Percentiles rank a stretch among this genome's conserved stretches.
Evolutionary conservation across 1,140 invertebrate species (phyloP).

Genomic region (Acyrthosiphon pisum): DNA sequence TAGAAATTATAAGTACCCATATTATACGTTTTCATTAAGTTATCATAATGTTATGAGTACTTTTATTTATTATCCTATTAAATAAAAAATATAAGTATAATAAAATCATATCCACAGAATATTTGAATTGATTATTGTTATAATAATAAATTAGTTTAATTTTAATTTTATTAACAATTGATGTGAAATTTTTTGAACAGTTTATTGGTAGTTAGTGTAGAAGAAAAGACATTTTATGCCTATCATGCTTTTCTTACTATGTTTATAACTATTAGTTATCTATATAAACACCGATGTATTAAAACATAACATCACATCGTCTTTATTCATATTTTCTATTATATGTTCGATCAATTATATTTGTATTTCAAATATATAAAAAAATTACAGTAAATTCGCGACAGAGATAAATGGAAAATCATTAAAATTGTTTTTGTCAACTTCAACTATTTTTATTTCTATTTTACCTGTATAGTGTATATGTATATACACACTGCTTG

Average conservation of each 20-base stretch:
- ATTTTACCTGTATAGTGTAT: not conserved
- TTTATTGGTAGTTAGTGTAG: too few relatives aligned
- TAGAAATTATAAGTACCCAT: too few relatives aligned
- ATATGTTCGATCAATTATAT: not conserved
- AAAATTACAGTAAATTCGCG: not conserved
- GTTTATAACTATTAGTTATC: not conserved
- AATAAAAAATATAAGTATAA: too few relatives aligned
- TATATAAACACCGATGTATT: not conserved
- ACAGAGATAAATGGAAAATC: constrained; percentile 9
- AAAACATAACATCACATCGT: not conserved
- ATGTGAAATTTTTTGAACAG: too few relatives aligned
- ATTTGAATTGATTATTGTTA: too few relatives aligned
- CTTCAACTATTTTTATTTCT: not conserved
- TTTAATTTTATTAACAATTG: too few relatives aligned
- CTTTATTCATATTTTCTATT: not conserved
- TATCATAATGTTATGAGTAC: too few relatives aligned
- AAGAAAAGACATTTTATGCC: not conserved
- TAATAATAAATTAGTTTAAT: too few relatives aligned
- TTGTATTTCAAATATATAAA: not conserved
- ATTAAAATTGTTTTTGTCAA: constrained; percentile 8
- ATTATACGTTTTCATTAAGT: too few relatives aligned
- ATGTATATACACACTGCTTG: not conserved
- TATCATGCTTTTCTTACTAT: not conserved
- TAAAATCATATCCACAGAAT: too few relatives aligned
- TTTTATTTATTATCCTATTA: too few relatives aligned